Percentiles rank a stretch among this genome's conserved stretches.
Conservation (phyloP, 2,113 vertebrate genomes). For the Aegypius monachus region DNA sequence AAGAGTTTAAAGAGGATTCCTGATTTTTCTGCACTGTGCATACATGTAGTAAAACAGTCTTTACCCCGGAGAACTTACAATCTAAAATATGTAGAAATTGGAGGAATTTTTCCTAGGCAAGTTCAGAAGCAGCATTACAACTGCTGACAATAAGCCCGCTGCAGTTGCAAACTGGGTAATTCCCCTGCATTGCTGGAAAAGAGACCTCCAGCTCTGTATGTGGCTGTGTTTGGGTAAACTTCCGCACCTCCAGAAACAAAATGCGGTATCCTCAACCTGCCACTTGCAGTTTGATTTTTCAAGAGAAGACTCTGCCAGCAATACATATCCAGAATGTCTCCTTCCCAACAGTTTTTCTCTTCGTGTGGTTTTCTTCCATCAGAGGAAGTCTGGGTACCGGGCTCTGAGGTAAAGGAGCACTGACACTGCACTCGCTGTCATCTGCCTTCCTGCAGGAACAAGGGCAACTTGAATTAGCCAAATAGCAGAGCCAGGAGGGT, state of each 20-base stretch:
- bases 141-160: neutral
- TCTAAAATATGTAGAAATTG: neutral
- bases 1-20: neutral
- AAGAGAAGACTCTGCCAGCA: neutral
- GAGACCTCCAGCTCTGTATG: neutral
- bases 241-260: neutral
- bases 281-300: neutral
- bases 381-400: neutral
- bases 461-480: neutral
- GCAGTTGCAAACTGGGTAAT: neutral
- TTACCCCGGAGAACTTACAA: neutral
- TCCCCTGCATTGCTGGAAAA: neutral
- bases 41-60: neutral
- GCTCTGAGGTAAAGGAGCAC: rapidly evolving
- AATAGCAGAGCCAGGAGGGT: neutral
- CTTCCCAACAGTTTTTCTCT: neutral
- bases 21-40: neutral
- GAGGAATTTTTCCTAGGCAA: neutral
- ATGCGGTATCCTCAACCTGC: neutral
- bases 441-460: neutral
- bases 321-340: neutral
- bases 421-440: rapidly evolving
- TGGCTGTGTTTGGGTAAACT: neutral
- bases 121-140: neutral
- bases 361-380: neutral